A percentile compares a stretch with the other conserved stretches of the same genome.
phyloP scores from a whole-genome alignment of 2,888 invertebrate species.

The Caenorhabditis wallacei region DNA sequence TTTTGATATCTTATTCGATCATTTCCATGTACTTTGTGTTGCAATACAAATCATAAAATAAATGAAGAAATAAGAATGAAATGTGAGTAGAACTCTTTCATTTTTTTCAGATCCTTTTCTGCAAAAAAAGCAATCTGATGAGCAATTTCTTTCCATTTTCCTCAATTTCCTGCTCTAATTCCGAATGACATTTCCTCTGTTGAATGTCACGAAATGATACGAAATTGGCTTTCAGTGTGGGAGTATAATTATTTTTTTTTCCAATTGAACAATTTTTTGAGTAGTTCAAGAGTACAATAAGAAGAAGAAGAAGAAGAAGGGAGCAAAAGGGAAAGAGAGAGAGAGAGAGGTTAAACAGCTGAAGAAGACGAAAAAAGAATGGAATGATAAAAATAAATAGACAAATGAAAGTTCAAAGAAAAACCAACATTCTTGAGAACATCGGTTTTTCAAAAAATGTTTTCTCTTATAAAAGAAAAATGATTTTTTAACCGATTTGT shows the following conservation, averaged over 20 bases:
- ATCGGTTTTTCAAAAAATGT: neutral
- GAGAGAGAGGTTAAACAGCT: slow-evolving; percentile 51
- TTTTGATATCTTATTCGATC: slow-evolving; percentile 37
- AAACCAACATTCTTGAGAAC: slow-evolving; percentile 2
- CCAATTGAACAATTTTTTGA: slow-evolving; percentile 2
- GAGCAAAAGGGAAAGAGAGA: neutral
- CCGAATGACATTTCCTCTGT: neutral
- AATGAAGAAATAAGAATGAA: neutral
- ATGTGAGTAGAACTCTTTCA: slow-evolving; percentile 3
- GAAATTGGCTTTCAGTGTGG: slow-evolving; percentile 1
- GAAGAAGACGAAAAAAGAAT: slow-evolving; percentile 29
- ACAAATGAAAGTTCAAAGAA: slow-evolving; percentile 10
- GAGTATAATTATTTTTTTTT: neutral
- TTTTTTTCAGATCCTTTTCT: neutral
- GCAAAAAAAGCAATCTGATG: slow-evolving; percentile 8
- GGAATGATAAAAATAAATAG: slow-evolving; percentile 49
- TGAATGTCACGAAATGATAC: neutral
- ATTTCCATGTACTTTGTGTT: slow-evolving; percentile 18
- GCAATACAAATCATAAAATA: neutral
- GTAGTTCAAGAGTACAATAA: slow-evolving; percentile 42
- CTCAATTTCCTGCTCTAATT: neutral
- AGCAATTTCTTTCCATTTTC: neutral
- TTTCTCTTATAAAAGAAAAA: too few species aligned
- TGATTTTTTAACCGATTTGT: too few species aligned
- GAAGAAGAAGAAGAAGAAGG: neutral